Conservation (phyloP, 2,113 vertebrate genomes). For the zebrafish (Danio rerio) region DNA sequence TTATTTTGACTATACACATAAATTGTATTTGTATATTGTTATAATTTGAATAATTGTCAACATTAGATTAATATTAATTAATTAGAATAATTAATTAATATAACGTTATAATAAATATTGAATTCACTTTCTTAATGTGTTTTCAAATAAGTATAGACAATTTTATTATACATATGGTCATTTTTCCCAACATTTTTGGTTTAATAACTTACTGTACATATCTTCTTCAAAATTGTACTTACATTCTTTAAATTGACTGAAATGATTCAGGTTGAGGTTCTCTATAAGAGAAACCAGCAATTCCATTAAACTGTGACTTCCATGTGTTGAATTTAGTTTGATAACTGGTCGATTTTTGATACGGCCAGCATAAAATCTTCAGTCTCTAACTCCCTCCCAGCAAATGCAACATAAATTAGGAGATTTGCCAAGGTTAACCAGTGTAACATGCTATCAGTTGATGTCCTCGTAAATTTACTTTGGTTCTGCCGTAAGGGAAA, state of each 20-base stretch:
- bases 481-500: constrained; percentile 44
- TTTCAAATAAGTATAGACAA: too few species aligned
- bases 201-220: too few species aligned
- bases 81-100: too few species aligned
- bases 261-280: too few species aligned
- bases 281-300: constrained; percentile 33
- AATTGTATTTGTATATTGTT: too few species aligned
- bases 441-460: constrained; percentile 47
- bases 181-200: too few species aligned
- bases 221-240: constrained; percentile 33
- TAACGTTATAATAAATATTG: too few species aligned
- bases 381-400: constrained; percentile 45
- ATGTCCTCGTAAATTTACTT: constrained; percentile 39
- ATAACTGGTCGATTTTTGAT: background rate
- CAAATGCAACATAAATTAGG: constrained; percentile 44
- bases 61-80: too few species aligned
- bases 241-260: background rate
- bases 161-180: too few species aligned
- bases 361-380: constrained; percentile 35
- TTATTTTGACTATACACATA: too few species aligned
- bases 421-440: constrained; percentile 56
- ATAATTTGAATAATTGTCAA: too few species aligned
- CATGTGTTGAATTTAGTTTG: background rate
- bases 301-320: constrained; percentile 39
- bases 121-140: too few species aligned